phyloP scores from a whole-genome alignment of 1,140 invertebrate species.

The Drosophila sproati region DNA sequence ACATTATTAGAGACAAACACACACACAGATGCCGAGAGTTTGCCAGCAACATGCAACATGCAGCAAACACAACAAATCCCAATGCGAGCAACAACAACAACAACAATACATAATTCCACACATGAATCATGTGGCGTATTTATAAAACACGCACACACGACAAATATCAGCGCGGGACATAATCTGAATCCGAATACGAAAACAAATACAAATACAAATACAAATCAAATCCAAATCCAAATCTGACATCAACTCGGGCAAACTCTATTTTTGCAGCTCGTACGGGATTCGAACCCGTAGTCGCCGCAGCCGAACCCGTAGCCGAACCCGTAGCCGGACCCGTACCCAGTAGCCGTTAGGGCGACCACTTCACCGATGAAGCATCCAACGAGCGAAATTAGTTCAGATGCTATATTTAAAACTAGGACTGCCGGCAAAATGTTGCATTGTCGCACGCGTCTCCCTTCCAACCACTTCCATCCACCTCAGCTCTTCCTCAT shows the following conservation, averaged over 20 bases:
- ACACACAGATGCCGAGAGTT: slow-evolving; percentile 25
- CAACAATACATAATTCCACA: slow-evolving; percentile 64
- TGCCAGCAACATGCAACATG: slow-evolving; percentile 33
- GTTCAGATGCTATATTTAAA: slow-evolving; percentile 82
- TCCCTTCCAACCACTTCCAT: neutral
- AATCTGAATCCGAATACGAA: slow-evolving; percentile 11
- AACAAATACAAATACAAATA: neutral
- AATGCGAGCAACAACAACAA: neutral
- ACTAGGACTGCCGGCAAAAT: slow-evolving; percentile 80
- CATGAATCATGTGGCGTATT: slow-evolving; percentile 76
- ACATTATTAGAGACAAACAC: slow-evolving; percentile 37
- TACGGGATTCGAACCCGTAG: slow-evolving; percentile 18
- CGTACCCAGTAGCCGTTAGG: slow-evolving; percentile 11
- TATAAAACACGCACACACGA: slow-evolving; percentile 63
- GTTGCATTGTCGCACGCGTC: slow-evolving; percentile 48
- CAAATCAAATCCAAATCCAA: slow-evolving; percentile 2
- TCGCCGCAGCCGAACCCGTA: slow-evolving; percentile 6
- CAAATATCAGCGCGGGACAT: slow-evolving; percentile 21
- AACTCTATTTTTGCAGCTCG: slow-evolving; percentile 78
- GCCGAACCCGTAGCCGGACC: slow-evolving; percentile 16
- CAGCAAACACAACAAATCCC: slow-evolving; percentile 6
- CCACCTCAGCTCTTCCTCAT: neutral
- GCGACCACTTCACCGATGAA: slow-evolving; percentile 43
- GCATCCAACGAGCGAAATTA: slow-evolving; percentile 66
- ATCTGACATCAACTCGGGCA: slow-evolving; percentile 36